A percentile compares a stretch with the other conserved stretches of the same genome.
phyloP scores from a whole-genome alignment of 2,797 vertebrate genomes.

The Phataginus tricuspis region DNA sequence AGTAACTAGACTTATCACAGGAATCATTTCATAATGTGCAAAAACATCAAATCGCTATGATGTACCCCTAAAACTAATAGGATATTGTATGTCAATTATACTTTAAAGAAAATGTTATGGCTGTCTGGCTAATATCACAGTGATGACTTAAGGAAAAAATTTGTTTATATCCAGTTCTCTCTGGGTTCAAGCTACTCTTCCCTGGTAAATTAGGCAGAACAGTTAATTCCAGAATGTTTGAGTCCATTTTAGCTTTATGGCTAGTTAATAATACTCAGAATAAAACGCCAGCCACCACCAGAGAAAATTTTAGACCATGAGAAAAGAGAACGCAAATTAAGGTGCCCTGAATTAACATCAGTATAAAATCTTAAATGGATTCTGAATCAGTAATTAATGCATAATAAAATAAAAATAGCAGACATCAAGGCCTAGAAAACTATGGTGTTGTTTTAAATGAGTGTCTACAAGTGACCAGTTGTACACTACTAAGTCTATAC shows the following conservation, averaged over 20 bases:
- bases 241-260: background rate
- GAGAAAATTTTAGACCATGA: background rate
- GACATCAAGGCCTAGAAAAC: background rate
- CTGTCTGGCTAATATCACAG: too few relatives aligned
- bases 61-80: too few relatives aligned
- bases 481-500: background rate
- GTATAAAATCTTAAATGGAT: background rate
- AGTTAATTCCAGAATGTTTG: background rate
- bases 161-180: background rate
- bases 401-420: background rate
- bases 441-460: background rate
- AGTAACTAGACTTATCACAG: too few relatives aligned
- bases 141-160: too few relatives aligned
- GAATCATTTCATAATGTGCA: too few relatives aligned
- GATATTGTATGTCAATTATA: too few relatives aligned
- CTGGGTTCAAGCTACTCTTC: background rate
- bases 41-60: too few relatives aligned
- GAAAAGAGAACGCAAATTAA: background rate
- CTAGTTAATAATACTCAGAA: background rate
- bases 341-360: background rate
- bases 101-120: too few relatives aligned
- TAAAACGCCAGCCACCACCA: background rate
- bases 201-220: background rate
- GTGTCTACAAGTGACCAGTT: background rate
- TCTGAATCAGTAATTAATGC: background rate